Conservation (phyloP, 2,888 invertebrate species). For the Melieria picta region DNA sequence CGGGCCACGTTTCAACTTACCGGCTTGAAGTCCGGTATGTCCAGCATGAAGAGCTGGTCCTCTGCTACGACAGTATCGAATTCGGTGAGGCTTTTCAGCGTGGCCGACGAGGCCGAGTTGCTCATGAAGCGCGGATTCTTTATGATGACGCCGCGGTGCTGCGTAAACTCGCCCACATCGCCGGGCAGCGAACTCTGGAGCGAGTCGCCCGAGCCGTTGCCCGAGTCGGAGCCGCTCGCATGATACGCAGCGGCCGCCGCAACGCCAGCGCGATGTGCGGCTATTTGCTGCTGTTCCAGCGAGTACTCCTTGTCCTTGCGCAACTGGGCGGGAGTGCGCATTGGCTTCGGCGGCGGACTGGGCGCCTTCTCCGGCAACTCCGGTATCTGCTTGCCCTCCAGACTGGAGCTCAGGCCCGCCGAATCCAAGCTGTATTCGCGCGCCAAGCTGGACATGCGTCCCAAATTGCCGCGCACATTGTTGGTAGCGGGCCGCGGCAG, state of each 20-base stretch:
- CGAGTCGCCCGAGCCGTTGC: slow-evolving; percentile 88
- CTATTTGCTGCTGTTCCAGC: slow-evolving; percentile 64
- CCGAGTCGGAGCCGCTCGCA: slow-evolving; percentile 88
- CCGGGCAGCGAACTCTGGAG: slow-evolving; percentile 77
- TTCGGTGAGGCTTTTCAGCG: slow-evolving; percentile 73
- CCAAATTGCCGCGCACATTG: slow-evolving; percentile 67
- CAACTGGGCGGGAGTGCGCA: slow-evolving; percentile 70
- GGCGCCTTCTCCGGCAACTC: slow-evolving; percentile 69
- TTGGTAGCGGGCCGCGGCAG: slow-evolving; percentile 67
- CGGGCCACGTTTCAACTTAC: slow-evolving; percentile 43
- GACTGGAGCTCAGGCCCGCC: slow-evolving; percentile 67
- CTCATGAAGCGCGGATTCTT: slow-evolving; percentile 75
- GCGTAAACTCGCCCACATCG: slow-evolving; percentile 58
- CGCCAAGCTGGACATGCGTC: slow-evolving; percentile 52
- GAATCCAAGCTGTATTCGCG: slow-evolving; percentile 65
- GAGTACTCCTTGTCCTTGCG: slow-evolving; percentile 53
- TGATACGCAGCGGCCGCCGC: slow-evolving; percentile 74
- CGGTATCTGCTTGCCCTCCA: slow-evolving; percentile 69
- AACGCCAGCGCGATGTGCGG: slow-evolving; percentile 69
- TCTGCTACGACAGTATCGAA: slow-evolving; percentile 76
- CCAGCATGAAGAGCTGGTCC: slow-evolving; percentile 71
- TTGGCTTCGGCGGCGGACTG: slow-evolving; percentile 73
- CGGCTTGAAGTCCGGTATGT: slow-evolving; percentile 61
- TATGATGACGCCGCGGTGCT: slow-evolving; percentile 72
- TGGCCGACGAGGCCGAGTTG: slow-evolving; percentile 73